Base-by-base conservation (phyloP, 2,113 vertebrate genomes). In the Nycticryphes semicollaris region DNA sequence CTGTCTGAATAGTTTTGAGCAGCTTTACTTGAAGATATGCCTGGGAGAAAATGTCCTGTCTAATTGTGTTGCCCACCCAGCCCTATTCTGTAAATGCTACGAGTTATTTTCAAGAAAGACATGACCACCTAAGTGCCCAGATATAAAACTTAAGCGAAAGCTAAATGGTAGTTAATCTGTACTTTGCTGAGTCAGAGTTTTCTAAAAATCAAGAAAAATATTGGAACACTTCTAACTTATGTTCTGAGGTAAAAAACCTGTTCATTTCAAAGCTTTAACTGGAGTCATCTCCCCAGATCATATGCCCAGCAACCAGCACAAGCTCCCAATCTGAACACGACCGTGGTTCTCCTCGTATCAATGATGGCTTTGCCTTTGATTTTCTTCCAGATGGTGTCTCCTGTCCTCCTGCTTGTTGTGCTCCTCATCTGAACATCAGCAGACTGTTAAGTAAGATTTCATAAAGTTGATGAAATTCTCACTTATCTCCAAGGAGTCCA, bases 401-500 rank as follows among this genome's bases (percentile, higher is more conserved):
- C 67, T 41, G 41, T 60, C 72, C 70, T 87, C 43, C 74, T 45
- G 45, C 57, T 28, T 83, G 3, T 27, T 41, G 13, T 30, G 67
- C 14, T 82, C 9, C 59, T 79, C 39, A 10, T 73, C 64, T 47
- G n/a, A 92, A 74, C 6, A 4, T n/a, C 1, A 0, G 10, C 9
- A 66, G 48, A 85, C 6, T 82, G 82, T 89, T 89, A 94, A 89
- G 67, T 93, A 96, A 91, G 37, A 33, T 57, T 88, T 88, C 75
- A 88, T 41, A 12, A 81, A 87, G 80, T 47, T 74, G 77, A 72
- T 95, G 59, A 90, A 74, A 62, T 85, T 59, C 67, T 80, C 64
- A 3, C n/a, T 85, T 70, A 5, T 88, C 82, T 85, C 63, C n/a
- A 8, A 5, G 82, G 90, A 69, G 14, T 6, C 35, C 54, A 41